Evolutionary conservation across 2,113 vertebrate species (phyloP).

Genomic region (Atherinomorus stipes): DNA sequence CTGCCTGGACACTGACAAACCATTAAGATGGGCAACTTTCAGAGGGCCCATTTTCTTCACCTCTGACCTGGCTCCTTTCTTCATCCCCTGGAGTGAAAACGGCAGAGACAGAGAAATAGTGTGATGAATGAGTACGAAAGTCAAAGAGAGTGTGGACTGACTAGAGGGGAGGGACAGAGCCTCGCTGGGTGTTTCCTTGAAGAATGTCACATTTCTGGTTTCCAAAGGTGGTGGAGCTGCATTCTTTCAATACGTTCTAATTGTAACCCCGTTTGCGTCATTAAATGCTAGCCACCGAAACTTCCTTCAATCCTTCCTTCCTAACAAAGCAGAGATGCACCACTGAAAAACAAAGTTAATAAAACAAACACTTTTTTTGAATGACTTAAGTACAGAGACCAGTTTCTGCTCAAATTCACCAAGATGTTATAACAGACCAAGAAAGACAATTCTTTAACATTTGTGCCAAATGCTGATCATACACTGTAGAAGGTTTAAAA

Average conservation of each 20-base stretch:
- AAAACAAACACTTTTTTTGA: neutral
- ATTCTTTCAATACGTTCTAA: slow-evolving; percentile 28
- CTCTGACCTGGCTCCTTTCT: slow-evolving; percentile 89
- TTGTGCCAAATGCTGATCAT: neutral
- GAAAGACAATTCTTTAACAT: neutral
- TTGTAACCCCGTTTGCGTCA: slow-evolving; percentile 20
- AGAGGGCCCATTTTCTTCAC: slow-evolving; percentile 93
- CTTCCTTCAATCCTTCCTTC: neutral
- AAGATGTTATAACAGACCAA: neutral
- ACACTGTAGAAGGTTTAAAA: neutral
- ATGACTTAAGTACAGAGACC: neutral
- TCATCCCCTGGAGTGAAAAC: slow-evolving; percentile 87
- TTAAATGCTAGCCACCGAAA: slow-evolving; percentile 16
- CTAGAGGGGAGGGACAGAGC: slow-evolving; percentile 14
- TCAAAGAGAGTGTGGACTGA: neutral
- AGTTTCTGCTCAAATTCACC: neutral
- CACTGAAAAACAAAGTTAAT: neutral
- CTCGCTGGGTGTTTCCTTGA: neutral
- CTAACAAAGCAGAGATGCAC: neutral
- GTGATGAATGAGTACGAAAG: neutral
- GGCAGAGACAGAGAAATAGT: slow-evolving; percentile 12
- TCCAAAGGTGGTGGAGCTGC: neutral
- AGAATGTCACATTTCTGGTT: slow-evolving; percentile 70
- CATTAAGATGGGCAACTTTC: slow-evolving; percentile 92
- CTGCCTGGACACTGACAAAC: slow-evolving; percentile 88